Evolutionary conservation across 2,797 vertebrate genomes (phyloP).

Genomic region (Spinus pinus): DNA sequence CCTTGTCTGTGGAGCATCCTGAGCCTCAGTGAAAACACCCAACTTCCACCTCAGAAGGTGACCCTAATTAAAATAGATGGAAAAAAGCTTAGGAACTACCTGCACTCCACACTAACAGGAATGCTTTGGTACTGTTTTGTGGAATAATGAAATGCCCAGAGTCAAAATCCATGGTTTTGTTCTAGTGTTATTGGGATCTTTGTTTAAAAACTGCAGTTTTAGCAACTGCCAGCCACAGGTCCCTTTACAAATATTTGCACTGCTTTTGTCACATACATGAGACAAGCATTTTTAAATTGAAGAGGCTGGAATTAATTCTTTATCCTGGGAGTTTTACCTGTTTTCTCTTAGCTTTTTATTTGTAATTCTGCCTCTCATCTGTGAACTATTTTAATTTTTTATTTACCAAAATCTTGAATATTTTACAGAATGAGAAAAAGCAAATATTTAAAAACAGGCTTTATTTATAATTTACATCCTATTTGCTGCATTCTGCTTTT

Average conservation of each 20-base stretch:
- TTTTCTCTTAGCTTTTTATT: background rate
- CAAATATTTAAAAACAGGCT: background rate
- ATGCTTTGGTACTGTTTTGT: background rate
- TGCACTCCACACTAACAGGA: background rate
- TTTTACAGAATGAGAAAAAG: background rate
- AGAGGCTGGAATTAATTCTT: background rate
- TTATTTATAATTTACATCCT: background rate
- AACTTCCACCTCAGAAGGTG: background rate
- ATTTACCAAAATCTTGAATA: background rate
- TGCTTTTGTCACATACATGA: background rate
- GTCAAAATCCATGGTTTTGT: background rate
- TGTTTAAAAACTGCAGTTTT: background rate
- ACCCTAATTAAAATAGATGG: background rate
- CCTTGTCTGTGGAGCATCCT: background rate
- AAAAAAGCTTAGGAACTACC: background rate
- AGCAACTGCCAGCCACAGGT: background rate
- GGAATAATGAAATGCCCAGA: background rate
- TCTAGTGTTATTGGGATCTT: background rate
- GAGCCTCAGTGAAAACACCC: background rate
- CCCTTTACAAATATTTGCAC: background rate
- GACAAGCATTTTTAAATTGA: background rate
- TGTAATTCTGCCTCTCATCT: background rate
- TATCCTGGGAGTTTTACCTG: background rate
- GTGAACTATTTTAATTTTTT: background rate
- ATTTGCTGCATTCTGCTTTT: background rate